A percentile compares a stretch with the other conserved stretches of the same genome.
Evolutionary conservation across 2,888 invertebrate genomes (phyloP).

Genomic region (Tigriopus californicus): DNA sequence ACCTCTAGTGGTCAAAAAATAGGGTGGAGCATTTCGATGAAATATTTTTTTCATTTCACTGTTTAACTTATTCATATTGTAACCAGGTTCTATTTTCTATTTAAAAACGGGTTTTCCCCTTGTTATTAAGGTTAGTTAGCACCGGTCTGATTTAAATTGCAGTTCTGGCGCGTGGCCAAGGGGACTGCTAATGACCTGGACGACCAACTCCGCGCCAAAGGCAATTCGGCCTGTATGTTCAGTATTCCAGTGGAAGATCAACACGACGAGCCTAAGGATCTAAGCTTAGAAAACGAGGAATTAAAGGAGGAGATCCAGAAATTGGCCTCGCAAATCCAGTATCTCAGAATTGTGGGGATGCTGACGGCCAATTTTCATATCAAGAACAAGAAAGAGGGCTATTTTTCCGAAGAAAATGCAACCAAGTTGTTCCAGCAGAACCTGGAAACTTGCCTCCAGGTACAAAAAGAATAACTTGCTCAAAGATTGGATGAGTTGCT

Average conservation of each 20-base stretch:
- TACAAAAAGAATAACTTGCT: no score
- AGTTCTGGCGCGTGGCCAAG: conserved; percentile 58
- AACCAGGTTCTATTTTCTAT: no score
- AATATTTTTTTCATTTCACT: no score
- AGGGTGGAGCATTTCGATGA: no score
- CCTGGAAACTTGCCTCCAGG: no score
- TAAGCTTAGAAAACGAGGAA: conserved; percentile 77
- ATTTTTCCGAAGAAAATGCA: conserved; percentile 36
- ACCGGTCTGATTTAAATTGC: conserved; percentile 17
- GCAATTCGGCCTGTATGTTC: conserved; percentile 63
- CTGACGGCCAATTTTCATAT: conserved; percentile 75
- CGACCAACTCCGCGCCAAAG: conserved; percentile 57
- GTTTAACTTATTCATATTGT: no score
- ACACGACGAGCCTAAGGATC: conserved; percentile 62
- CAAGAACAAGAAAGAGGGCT: conserved; percentile 60
- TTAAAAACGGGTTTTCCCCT: no score
- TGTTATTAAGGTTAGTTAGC: no score
- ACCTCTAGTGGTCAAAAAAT: no score
- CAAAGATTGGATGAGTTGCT: no score
- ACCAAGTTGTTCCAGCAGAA: neutral
- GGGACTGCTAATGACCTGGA: conserved; percentile 83
- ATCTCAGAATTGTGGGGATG: conserved; percentile 86
- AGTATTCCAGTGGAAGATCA: conserved; percentile 48
- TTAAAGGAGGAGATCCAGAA: conserved; percentile 78
- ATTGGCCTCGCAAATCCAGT: conserved; percentile 72